Evolutionary conservation across 1,140 invertebrate genomes (phyloP), one percentile per base, ranked within the genome.

Genomic region (Rhysida immarginata): DNA sequence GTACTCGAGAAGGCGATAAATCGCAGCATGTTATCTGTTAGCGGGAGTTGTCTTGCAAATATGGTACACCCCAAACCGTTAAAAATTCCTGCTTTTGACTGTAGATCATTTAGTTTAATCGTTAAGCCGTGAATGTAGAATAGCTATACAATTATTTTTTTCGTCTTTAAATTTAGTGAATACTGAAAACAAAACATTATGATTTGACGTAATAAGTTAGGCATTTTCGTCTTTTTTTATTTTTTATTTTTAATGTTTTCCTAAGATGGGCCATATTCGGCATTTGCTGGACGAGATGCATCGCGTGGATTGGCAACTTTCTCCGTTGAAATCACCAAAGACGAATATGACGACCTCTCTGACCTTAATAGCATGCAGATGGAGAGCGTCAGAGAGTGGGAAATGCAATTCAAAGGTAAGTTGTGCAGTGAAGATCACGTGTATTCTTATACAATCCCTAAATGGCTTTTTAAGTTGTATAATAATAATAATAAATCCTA

Each of bases 381-480:
- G 74, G 74, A 76, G 42, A 71, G 69, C 57, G 82, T 96, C 1
- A 78, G 77, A 61, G 94, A 98, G 74, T 98, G 94, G 95, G 92
- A 96, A 69, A 84, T 85, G 73, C 94, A 97, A 69, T 95, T 97
- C 69, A 85, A 84, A 80, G 91, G 90, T 90, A 77, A n/a, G n/a
- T n/a, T n/a, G n/a, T n/a, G n/a, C n/a, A n/a, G n/a, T n/a, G n/a
- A n/a, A n/a, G n/a, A n/a, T n/a, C n/a, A n/a, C n/a, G n/a, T n/a
- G n/a, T n/a, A n/a, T n/a, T n/a, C n/a, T n/a, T n/a, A n/a, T n/a
- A n/a, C n/a, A n/a, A n/a, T n/a, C n/a, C n/a, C n/a, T n/a, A n/a
- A n/a, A n/a, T n/a, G n/a, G n/a, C n/a, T n/a, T n/a, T n/a, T n/a
- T n/a, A n/a, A n/a, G n/a, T n/a, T n/a, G n/a, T n/a, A n/a, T n/a